Evolutionary conservation across 2,888 invertebrate species (phyloP).

Genomic region (Noctua comes): DNA sequence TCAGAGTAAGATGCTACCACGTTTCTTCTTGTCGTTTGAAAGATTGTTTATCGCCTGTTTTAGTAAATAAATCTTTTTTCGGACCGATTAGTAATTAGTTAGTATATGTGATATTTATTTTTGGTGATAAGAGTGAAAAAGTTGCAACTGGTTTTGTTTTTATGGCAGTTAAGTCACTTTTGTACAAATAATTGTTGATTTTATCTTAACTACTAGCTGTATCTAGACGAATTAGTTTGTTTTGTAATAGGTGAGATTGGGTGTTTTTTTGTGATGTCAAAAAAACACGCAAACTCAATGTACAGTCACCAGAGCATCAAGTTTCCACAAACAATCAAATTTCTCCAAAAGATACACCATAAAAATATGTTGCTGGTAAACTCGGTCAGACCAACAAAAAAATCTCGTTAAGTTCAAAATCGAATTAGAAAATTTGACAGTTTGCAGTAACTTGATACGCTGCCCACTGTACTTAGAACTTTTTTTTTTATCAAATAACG

Average conservation of each 20-base stretch:
- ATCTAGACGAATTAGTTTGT: not conserved
- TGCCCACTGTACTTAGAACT: not conserved
- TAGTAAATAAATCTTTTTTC: slow-evolving; percentile 63
- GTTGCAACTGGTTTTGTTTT: not conserved
- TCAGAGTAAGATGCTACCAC: slow-evolving; percentile 73
- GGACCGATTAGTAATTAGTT: slow-evolving; percentile 40
- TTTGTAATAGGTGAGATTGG: not conserved
- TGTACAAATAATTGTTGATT: not conserved
- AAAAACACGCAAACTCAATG: too few species aligned
- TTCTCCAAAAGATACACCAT: too few species aligned
- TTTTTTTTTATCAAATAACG: not conserved
- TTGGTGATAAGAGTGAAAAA: slow-evolving; percentile 16
- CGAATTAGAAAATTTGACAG: too few species aligned
- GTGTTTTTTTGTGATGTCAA: too few species aligned
- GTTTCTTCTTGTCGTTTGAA: slow-evolving; percentile 64
- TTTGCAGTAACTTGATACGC: too few species aligned
- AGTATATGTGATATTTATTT: slow-evolving; percentile 39
- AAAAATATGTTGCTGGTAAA: too few species aligned
- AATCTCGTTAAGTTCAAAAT: too few species aligned
- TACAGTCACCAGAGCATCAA: not conserved
- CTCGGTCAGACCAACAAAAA: too few species aligned
- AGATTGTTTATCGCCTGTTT: slow-evolving; percentile 72
- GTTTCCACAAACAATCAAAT: too few species aligned
- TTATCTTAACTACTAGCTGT: not conserved
- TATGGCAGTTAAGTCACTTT: not conserved